These are phyloP conservation scores for Pangasius djambal DNA, from an alignment of 2,797 vertebrate genomes.

Conservation along the genomic window DNA sequence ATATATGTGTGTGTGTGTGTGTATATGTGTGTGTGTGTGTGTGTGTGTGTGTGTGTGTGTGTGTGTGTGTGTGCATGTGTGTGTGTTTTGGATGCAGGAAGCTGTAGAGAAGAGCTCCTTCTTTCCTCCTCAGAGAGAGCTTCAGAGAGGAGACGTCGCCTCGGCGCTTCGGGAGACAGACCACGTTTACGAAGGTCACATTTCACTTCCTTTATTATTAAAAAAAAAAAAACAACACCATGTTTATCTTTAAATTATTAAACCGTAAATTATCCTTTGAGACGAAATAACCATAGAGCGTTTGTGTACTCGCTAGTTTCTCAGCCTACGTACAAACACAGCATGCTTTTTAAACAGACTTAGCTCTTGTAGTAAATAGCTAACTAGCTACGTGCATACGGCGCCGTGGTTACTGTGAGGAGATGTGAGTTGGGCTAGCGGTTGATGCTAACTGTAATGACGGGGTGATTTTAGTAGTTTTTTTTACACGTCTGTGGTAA, in stretches of 20 bases:
- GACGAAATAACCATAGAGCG: neutral
- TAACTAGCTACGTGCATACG: neutral
- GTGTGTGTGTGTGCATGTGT: neutral
- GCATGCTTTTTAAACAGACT: neutral
- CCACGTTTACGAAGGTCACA: slow-evolving; percentile 70
- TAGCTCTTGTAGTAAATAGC: neutral
- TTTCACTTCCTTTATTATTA: neutral
- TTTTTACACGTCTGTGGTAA: neutral
- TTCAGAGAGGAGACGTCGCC: slow-evolving; percentile 69
- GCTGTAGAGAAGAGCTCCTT: slow-evolving; percentile 74
- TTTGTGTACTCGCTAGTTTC: neutral
- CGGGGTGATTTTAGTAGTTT: neutral
- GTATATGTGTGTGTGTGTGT: neutral
- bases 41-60: too few species aligned
- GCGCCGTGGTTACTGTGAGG: too few species aligned
- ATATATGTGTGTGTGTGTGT: too few species aligned
- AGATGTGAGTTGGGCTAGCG: neutral
- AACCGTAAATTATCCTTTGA: neutral
- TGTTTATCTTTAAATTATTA: neutral
- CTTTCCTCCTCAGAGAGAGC: slow-evolving; percentile 63
- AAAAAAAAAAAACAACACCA: neutral
- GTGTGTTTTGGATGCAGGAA: slow-evolving; percentile 64
- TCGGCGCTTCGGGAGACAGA: slow-evolving; percentile 68
- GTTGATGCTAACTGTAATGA: neutral
- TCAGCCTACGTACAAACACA: neutral